A percentile compares a stretch with the other conserved stretches of the same genome.
phyloP scores from a whole-genome alignment of 2,113 vertebrate species.

The Aleadryas rufinucha region DNA sequence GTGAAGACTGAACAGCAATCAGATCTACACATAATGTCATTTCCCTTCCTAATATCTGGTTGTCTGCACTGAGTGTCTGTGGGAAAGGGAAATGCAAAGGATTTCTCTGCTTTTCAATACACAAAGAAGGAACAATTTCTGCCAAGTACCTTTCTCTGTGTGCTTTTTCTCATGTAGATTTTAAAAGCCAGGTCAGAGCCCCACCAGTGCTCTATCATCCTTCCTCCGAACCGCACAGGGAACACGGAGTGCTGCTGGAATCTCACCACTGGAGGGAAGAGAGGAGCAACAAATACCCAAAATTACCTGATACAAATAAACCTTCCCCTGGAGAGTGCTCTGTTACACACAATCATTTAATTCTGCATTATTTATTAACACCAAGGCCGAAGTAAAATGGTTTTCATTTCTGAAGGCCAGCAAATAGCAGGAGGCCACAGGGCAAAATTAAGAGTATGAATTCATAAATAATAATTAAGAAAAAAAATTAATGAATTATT shows the following conservation, averaged over 20 bases:
- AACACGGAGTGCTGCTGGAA: slow-evolving; percentile 86
- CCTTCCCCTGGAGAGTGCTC: not conserved
- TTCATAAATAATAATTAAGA: not conserved
- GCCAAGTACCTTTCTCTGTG: slow-evolving; percentile 84
- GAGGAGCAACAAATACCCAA: not conserved
- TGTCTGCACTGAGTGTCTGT: not conserved
- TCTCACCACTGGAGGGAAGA: slow-evolving; percentile 79
- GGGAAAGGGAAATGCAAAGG: not conserved
- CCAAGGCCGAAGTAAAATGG: not conserved
- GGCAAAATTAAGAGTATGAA: not conserved
- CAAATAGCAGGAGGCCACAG: not conserved
- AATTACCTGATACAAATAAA: not conserved
- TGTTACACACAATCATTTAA: not conserved
- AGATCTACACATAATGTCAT: accelerated
- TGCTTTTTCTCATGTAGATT: slow-evolving; percentile 79
- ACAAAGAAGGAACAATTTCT: not conserved
- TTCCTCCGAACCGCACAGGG: slow-evolving; percentile 77
- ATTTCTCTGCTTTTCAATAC: not conserved
- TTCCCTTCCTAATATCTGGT: not conserved
- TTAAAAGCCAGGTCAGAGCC: slow-evolving; percentile 82
- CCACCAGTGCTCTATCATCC: slow-evolving; percentile 83
- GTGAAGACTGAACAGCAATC: not conserved
- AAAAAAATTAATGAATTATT: not conserved
- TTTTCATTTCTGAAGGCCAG: not conserved
- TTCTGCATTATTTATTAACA: not conserved